Evolutionary conservation across 2,113 vertebrate species (phyloP), one percentile per base, ranked within the genome.

Genomic region (Catagonus wagneri): DNA sequence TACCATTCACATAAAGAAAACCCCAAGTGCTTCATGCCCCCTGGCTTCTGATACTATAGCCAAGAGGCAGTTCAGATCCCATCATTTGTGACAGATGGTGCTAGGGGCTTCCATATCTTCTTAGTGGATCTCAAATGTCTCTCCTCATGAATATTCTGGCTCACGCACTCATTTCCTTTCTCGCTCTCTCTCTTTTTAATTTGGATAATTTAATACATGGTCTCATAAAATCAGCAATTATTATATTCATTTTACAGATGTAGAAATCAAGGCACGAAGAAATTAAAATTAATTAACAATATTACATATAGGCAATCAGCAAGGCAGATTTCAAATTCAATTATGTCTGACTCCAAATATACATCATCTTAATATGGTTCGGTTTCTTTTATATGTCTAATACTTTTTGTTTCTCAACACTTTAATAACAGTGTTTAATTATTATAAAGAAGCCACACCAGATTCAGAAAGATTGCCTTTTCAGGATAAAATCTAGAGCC

Each of bases 1-100:
- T 87, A 75, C 66, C 97, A 83, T 69, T 94, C 68, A 79, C 84
- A 94, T 68, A 86, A 83, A 83, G 89, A 95, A 95, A 96, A 76
- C 36, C n/a, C 10, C 36, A 58, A 74, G 16, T 15, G 12, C 81
- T 20, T 54, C 50, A 76, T 50, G 56, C 20, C 90, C 39, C 63
- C 52, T 88, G 44, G 14, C 19, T 87, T 94, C 90, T 80, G 32
- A 85, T 16, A 54, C 14, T 6, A 20, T 12, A 52, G 58, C 68
- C 3, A 22, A 80, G 56, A 89, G 65, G 6, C 19, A 27, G 17
- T 23, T 44, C 39, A 81, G 9, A 58, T 58, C 32, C 10, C 22
- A 52, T n/a, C 34, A 22, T 52, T 23, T 39, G 6, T 23, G 17
- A 39, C 32, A n/a, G 6, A 3, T 25, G 19, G 32, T 36, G 32